Percentiles rank a stretch among this genome's conserved stretches.
phyloP scores from a whole-genome alignment of 2,113 vertebrate genomes.

The Piprites chloris region DNA sequence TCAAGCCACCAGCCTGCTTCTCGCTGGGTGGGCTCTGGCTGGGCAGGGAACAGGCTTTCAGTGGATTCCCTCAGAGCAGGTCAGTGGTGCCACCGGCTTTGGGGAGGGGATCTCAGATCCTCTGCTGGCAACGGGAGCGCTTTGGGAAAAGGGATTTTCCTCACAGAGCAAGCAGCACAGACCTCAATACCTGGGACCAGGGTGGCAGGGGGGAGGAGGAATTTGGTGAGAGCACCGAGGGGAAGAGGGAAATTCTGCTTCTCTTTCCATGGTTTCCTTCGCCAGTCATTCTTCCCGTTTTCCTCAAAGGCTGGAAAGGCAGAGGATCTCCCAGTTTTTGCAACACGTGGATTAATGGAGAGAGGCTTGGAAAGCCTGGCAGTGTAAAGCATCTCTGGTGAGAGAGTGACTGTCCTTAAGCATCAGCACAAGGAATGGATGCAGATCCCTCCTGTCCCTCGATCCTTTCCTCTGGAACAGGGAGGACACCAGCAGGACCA shows the following conservation, averaged over 20 bases:
- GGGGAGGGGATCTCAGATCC: neutral
- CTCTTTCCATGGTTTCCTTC: neutral
- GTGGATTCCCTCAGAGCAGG: neutral
- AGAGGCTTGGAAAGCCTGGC: neutral
- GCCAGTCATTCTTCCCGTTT: neutral
- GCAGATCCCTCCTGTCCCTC: neutral
- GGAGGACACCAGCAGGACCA: neutral
- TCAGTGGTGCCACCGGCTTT: neutral
- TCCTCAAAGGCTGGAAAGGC: neutral
- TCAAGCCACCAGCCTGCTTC: slow-evolving; percentile 12
- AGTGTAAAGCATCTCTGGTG: neutral
- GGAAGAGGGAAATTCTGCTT: neutral
- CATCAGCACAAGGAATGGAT: neutral
- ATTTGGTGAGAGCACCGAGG: too few relatives aligned
- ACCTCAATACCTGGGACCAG: neutral
- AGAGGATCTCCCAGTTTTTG: neutral
- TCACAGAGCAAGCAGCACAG: neutral
- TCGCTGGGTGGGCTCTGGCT: slow-evolving; percentile 54
- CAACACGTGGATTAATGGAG: neutral
- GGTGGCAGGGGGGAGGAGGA: neutral
- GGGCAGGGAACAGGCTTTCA: neutral
- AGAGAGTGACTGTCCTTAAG: neutral
- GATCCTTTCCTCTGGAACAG: neutral
- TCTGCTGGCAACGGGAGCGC: neutral
- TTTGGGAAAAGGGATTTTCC: neutral